These are phyloP conservation scores for Hyperoplus lanceolatus DNA, from an alignment of 2,797 vertebrate genomes.

Conservation along the genomic window DNA sequence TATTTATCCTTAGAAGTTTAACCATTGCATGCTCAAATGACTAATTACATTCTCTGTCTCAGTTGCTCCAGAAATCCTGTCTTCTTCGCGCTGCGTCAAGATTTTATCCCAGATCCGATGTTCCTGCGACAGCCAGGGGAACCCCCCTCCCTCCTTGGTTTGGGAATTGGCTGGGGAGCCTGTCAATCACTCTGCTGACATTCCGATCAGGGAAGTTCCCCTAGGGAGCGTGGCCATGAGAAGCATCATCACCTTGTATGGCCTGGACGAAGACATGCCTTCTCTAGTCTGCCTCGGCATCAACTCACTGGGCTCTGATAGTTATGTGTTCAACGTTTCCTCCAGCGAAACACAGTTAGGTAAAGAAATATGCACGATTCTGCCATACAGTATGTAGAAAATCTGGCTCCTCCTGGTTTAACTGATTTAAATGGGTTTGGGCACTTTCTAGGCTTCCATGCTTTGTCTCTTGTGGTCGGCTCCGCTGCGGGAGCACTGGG, in stretches of 20 bases:
- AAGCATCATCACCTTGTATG: slow-evolving; percentile 69
- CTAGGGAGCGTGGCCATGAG: slow-evolving; percentile 36
- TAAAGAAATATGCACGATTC: slow-evolving; percentile 19
- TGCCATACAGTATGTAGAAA: not conserved
- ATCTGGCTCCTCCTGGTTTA: not conserved
- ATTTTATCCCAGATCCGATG: slow-evolving; percentile 62
- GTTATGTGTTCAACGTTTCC: slow-evolving; percentile 63
- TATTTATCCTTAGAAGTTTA: not conserved
- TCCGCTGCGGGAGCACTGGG: slow-evolving; percentile 60
- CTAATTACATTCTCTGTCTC: slow-evolving; percentile 18
- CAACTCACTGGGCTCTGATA: slow-evolving; percentile 70
- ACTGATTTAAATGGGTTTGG: slow-evolving; percentile 4
- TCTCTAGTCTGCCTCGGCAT: slow-evolving; percentile 72
- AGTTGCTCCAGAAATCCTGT: slow-evolving; percentile 78
- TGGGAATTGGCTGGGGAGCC: slow-evolving; percentile 75
- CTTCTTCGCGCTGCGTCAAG: slow-evolving; percentile 70
- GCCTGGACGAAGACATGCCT: slow-evolving; percentile 33
- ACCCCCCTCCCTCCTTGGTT: slow-evolving; percentile 75
- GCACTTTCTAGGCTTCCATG: slow-evolving; percentile 60
- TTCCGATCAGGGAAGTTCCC: slow-evolving; percentile 51
- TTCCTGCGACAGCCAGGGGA: slow-evolving; percentile 77
- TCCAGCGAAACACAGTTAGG: slow-evolving; percentile 52
- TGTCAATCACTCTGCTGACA: slow-evolving; percentile 63
- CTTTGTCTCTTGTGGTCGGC: slow-evolving; percentile 62
- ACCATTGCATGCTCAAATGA: not conserved